Base-by-base conservation (phyloP, 1,140 invertebrate species). In the Hycleus phaleratus region DNA sequence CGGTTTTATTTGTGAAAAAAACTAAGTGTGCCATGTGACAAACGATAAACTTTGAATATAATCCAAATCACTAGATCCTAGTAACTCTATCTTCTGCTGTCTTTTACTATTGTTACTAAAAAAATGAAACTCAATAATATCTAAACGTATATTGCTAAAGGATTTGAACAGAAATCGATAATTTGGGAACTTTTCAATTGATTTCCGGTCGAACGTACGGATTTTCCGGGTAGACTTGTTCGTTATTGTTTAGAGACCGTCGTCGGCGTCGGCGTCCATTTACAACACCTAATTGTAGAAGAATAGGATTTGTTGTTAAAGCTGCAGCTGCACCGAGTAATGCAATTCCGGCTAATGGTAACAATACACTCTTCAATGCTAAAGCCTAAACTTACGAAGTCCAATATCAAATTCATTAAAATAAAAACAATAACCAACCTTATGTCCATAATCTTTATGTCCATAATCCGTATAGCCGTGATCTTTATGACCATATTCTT, bases 291-390 rank as follows among this genome's bases (percentile, higher is more conserved):
- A 90, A 75, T 68, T 88, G 87, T 4, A 91, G 71, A 9, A 91
- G 77, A 32, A 89, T 78, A 1, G 88, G 88, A 73, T 90, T 88
- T 46, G 82, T 82, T 39, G 86, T 85, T 39, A 90, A 73, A 3
- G 87, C 85, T 18, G 87, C 87, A 0, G 87, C 86, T 4, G 87
- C 87, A 18, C 88, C 88, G 26, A 91, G 77, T 7, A 91, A 74
- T 1, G 88, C 87, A 7, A 89, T 81, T 38, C 87, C 88, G 7
- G 87, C 87, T 58, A 91, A 72, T 0, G 88, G 87, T 64, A 84
- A 79, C 10, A 87, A 67, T n/a, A 85, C 70, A 26, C 81, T 77
- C 73, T 88, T 89, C 26, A 81, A 67, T 45, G 78, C 77, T 26
- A 79, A 70, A 3, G 72, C 75, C 78, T 81, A 66, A 66, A 67